A percentile compares a stretch with the other conserved stretches of the same genome.
Evolutionary conservation across 2,797 vertebrate genomes (phyloP).

Genomic region (Astyanax mexicanus): DNA sequence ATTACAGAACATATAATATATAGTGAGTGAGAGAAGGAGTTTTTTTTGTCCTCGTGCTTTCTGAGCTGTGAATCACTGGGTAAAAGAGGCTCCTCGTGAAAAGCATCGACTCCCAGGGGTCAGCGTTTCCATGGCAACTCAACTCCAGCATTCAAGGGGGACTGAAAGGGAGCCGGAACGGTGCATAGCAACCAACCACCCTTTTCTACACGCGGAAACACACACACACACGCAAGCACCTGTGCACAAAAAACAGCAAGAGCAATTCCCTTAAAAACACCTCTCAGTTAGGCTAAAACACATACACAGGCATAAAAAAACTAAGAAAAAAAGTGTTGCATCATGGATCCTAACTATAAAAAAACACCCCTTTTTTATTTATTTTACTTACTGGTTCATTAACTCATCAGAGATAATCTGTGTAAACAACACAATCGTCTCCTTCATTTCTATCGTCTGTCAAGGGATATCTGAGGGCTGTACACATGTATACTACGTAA

Average conservation of each 20-base stretch:
- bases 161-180: conserved; percentile 73
- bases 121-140: conserved; percentile 83
- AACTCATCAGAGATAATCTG: background rate
- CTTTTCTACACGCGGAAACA: conserved; percentile 35
- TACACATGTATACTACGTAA: conserved; percentile 4
- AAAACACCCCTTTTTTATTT: conserved; percentile 9
- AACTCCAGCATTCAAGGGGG: conserved; percentile 79
- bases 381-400: background rate
- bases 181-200: conserved; percentile 62
- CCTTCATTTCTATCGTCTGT: conserved; percentile 24
- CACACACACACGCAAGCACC: conserved; percentile 32
- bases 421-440: conserved; percentile 10
- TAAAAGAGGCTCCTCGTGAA: conserved; percentile 76
- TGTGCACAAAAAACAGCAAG: conserved; percentile 29
- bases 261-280: conserved; percentile 30
- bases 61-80: conserved; percentile 68
- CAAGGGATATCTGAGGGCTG: conserved; percentile 15
- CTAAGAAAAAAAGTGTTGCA: background rate
- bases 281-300: conserved; percentile 11
- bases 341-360: conserved; percentile 1
- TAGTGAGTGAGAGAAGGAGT: conserved; percentile 24
- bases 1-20: conserved; percentile 13
- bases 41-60: conserved; percentile 61
- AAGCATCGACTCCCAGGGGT: conserved; percentile 79
- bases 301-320: background rate